A percentile compares a stretch with the other conserved stretches of the same genome.
These are phyloP conservation scores for Thymelicus lineola DNA, from an alignment of 2,888 invertebrate genomes.

Conservation along the genomic window DNA sequence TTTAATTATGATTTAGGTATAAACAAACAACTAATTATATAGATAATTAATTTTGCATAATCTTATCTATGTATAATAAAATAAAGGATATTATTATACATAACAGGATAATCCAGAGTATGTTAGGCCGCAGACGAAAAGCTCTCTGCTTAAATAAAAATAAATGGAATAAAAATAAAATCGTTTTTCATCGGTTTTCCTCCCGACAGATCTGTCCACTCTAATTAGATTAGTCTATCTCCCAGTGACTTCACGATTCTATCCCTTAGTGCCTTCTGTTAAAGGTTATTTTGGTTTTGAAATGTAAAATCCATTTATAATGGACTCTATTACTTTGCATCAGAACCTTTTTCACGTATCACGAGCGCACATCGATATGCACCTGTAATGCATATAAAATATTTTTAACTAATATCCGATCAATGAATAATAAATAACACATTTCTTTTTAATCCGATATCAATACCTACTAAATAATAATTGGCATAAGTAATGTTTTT, in stretches of 20 bases:
- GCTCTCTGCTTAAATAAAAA: background rate
- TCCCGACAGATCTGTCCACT: slow-evolving; percentile 14
- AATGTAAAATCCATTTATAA: background rate
- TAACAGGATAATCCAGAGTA: background rate
- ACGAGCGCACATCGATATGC: too few relatives aligned
- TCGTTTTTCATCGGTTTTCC: slow-evolving; percentile 20
- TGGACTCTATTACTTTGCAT: background rate
- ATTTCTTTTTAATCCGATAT: background rate
- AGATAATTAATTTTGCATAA: background rate
- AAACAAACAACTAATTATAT: background rate
- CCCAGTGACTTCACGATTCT: background rate
- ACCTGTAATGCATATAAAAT: background rate
- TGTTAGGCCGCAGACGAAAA: slow-evolving; percentile 1
- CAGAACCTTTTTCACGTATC: background rate
- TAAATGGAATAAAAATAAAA: slow-evolving; percentile 13
- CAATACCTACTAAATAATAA: too few relatives aligned
- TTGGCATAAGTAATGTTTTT: too few relatives aligned
- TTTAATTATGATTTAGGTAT: background rate
- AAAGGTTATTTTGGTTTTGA: slow-evolving; percentile 14
- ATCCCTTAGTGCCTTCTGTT: slow-evolving; percentile 15
- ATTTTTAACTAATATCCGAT: background rate
- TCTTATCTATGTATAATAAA: background rate
- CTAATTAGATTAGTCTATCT: slow-evolving; percentile 33
- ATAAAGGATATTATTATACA: background rate
- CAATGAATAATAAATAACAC: background rate